Percentiles rank a stretch among this genome's conserved stretches.
These are phyloP conservation scores for Perodicticus potto DNA, from an alignment of 2,797 vertebrate genomes.

Conservation along the genomic window DNA sequence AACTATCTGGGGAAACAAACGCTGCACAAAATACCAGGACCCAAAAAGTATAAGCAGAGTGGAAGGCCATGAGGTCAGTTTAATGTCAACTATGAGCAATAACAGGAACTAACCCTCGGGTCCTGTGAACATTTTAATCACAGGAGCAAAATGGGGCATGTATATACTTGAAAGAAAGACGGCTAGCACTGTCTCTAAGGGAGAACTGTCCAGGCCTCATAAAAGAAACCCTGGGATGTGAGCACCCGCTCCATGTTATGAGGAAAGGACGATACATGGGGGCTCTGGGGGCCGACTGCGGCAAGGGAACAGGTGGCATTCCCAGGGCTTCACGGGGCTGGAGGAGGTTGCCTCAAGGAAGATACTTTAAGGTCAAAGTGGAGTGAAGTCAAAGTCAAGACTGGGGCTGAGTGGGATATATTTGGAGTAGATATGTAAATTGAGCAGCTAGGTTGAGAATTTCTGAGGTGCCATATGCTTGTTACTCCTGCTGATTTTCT, in stretches of 20 bases:
- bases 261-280: neutral
- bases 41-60: neutral
- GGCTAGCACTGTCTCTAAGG: neutral
- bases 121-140: constrained; percentile 22
- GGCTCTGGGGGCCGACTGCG: neutral
- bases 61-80: neutral
- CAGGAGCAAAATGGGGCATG: neutral
- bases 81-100: neutral
- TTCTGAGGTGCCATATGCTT: neutral
- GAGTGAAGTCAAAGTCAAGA: neutral
- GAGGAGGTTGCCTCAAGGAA: too few species aligned
- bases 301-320: accelerated
- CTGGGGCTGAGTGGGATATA: neutral
- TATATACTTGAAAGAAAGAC: neutral
- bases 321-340: neutral
- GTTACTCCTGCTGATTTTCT: neutral
- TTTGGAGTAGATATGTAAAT: neutral
- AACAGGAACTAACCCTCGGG: neutral
- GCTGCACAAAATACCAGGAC: neutral
- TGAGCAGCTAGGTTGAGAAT: neutral
- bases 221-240: neutral
- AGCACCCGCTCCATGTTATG: neutral
- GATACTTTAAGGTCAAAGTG: neutral
- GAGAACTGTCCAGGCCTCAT: neutral
- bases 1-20: neutral